A percentile compares a stretch with the other conserved stretches of the same genome.
phyloP scores from a whole-genome alignment of 2,888 invertebrate species.

The Saturnia pavonia region DNA sequence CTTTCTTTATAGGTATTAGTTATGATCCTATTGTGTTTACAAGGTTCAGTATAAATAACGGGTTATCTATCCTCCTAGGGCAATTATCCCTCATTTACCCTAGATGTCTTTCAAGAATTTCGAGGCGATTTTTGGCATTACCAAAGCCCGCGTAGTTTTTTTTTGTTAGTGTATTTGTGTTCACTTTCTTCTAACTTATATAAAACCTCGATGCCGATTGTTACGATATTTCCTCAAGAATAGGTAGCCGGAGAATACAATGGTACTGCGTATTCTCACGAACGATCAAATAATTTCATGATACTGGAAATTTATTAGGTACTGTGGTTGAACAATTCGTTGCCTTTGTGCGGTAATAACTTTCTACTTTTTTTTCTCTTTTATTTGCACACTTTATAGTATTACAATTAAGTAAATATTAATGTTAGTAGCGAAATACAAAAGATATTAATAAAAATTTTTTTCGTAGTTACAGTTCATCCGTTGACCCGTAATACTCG shows the following conservation, averaged over 20 bases:
- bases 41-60: no score
- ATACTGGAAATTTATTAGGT: constrained; percentile 1
- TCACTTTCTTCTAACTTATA: not conserved
- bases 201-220: not conserved
- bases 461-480: no score
- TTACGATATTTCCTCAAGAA: not conserved
- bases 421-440: not conserved
- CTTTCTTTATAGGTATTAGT: no score
- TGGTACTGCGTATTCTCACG: not conserved
- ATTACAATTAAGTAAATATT: not conserved
- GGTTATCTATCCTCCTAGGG: no score
- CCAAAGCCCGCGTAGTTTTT: no score
- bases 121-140: no score
- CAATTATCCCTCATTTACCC: no score
- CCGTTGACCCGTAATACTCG: no score
- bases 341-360: not conserved
- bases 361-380: not conserved
- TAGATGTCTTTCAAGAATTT: no score
- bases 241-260: not conserved
- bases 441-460: not conserved
- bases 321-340: not conserved
- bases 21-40: no score
- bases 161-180: no score
- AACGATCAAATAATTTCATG: not conserved
- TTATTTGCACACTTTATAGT: not conserved